Evolutionary conservation across 2,888 invertebrate species (phyloP).

Genomic region (Noctua fimbriata): DNA sequence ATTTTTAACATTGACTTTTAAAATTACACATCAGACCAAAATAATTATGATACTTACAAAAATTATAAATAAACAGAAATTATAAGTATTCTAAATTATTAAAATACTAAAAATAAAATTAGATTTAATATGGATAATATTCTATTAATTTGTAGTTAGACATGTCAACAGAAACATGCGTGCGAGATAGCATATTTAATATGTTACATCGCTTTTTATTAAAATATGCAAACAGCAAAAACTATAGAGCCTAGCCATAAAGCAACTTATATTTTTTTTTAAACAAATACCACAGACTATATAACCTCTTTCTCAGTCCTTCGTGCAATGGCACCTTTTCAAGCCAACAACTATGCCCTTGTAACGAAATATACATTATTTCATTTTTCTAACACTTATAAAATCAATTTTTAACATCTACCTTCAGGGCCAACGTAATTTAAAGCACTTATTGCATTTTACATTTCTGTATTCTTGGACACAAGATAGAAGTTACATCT

Average conservation of each 20-base stretch:
- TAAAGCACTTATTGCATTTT: conserved; percentile 54
- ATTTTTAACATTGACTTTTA: conserved; percentile 15
- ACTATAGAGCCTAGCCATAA: conserved; percentile 50
- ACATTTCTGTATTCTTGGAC: conserved; percentile 11
- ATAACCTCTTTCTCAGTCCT: conserved; percentile 60
- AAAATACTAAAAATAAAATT: conserved; percentile 57
- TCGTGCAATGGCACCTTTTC: conserved; percentile 64
- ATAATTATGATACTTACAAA: conserved; percentile 38
- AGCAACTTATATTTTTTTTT: conserved; percentile 53
- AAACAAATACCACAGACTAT: conserved; percentile 64
- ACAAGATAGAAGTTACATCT: conserved; percentile 36
- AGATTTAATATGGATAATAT: conserved; percentile 44
- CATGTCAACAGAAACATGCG: conserved; percentile 54
- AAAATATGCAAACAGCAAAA: conserved; percentile 58
- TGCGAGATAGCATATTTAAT: conserved; percentile 63
- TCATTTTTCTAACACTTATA: conserved; percentile 52
- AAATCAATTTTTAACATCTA: conserved; percentile 35
- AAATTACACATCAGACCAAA: conserved; percentile 47
- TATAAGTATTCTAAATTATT: conserved; percentile 32
- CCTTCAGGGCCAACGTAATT: conserved; percentile 38
- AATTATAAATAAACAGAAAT: conserved; percentile 50
- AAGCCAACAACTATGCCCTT: conserved; percentile 55
- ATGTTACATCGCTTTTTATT: conserved; percentile 56
- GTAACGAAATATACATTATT: conserved; percentile 56
- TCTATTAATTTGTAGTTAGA: conserved; percentile 40